Percentiles rank a stretch among this genome's conserved stretches.
Conservation (phyloP, 2,797 vertebrate genomes). For the Rhadinocentrus ornatus region DNA sequence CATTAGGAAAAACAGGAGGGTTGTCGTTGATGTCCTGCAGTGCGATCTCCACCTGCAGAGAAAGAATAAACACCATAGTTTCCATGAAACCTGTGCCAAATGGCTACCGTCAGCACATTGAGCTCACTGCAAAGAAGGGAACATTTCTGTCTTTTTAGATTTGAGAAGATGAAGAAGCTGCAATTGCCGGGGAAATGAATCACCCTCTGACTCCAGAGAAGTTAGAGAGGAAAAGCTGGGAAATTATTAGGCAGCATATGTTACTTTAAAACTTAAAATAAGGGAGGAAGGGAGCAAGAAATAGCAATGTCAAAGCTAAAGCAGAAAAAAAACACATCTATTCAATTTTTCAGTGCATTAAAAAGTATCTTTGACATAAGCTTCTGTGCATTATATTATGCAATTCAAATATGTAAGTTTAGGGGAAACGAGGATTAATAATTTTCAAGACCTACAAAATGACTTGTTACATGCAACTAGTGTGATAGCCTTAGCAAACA, state of each 20-base stretch:
- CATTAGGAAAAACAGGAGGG: slow-evolving; percentile 94
- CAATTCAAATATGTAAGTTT: background rate
- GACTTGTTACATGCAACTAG: no score
- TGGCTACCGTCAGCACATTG: slow-evolving; percentile 12
- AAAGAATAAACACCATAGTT: slow-evolving; percentile 64
- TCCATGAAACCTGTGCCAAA: slow-evolving; percentile 61
- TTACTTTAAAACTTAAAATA: slow-evolving; percentile 26
- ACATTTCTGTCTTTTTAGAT: slow-evolving; percentile 21
- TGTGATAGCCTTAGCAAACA: background rate
- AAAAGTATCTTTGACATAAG: background rate
- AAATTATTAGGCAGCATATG: slow-evolving; percentile 31
- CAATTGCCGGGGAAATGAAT: slow-evolving; percentile 31
- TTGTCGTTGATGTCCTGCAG: slow-evolving; percentile 99
- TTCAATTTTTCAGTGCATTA: background rate
- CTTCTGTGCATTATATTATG: background rate
- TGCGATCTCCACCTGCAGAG: slow-evolving; percentile 94
- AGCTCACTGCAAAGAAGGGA: slow-evolving; percentile 15
- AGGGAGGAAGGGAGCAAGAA: background rate
- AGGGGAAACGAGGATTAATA: background rate
- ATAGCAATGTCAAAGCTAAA: slow-evolving; percentile 2
- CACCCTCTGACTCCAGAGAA: slow-evolving; percentile 17
- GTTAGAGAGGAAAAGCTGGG: slow-evolving; percentile 26
- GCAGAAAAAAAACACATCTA: background rate
- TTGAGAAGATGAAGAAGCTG: slow-evolving; percentile 58
- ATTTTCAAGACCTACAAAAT: background rate